Base-by-base conservation (phyloP, 2,888 invertebrate species). In the Apoda limacodes region DNA sequence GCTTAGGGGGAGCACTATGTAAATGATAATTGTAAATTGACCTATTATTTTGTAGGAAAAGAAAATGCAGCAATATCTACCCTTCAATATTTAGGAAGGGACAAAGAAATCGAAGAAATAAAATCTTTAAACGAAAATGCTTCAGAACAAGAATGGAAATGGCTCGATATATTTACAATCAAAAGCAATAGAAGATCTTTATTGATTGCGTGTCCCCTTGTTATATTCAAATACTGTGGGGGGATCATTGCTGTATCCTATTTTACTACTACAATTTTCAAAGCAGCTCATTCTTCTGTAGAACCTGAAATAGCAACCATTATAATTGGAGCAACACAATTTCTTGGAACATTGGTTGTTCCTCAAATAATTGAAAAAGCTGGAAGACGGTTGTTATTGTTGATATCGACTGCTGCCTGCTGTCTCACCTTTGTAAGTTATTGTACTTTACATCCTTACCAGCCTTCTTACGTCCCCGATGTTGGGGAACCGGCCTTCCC, bases 231-330 rank as follows among this genome's bases (percentile, higher is more conserved):
- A 17, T 58, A 60, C 28, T 26, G 53, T 25, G 66, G 65, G 22
- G 67, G 66, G 2, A 41, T 61, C 0, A 30, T 58, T 2, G 54
- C 46, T 5, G 46, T 64, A 0, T 15, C 46, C 1, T 53, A 61
- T n/a, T 66, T 55, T 28, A 50, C 47, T 0, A 60, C 62, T 0
- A 42, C 47, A 0, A 63, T 67, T 30, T 66, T 66, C 27, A 48
- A 59, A 0, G 11, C 56, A 13, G 62, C 65, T 9, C 52, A 52
- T 1, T 61, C 59, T 1, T 42, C 50, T 2, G 35, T 67, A 10
- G 40, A 48, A 3, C 48, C 66, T 0, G 38, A 54, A 32, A 35
- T 66, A 30, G 59, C 60, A 0, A 63, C 62, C 2, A 63, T 66
- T 2, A 46, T 63, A 4, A 53, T 65, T 12, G 63, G 60, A 9